A percentile compares a stretch with the other conserved stretches of the same genome.
Conservation (phyloP, 2,888 invertebrate genomes). For the Eilema griseolum region DNA sequence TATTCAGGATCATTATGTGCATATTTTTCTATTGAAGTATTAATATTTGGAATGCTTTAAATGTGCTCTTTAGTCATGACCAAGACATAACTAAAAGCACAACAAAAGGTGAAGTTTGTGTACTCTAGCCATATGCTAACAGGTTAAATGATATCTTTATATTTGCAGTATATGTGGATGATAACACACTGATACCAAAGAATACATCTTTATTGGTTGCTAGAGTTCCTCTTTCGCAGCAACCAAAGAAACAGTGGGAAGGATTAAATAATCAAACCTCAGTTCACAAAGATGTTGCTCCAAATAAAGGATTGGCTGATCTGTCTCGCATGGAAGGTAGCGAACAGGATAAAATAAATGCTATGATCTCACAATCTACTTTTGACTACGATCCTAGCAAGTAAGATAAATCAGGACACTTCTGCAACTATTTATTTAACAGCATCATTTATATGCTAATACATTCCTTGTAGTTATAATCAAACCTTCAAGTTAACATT, state of each 20-base stretch:
- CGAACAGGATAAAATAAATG: constrained; percentile 98
- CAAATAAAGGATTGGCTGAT: constrained; percentile 91
- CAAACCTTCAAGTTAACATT: background rate
- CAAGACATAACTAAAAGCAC: background rate
- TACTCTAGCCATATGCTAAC: too few species aligned
- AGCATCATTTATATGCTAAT: background rate
- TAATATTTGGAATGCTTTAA: background rate
- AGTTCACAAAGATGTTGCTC: constrained; percentile 80
- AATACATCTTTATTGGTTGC: constrained; percentile 98
- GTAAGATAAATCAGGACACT: constrained; percentile 86
- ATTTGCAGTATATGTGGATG: constrained; percentile 94
- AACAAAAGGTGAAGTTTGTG: too few species aligned
- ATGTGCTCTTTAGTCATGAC: background rate
- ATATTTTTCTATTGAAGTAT: background rate
- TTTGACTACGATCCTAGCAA: constrained; percentile 99
- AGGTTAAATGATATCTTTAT: constrained; percentile 1
- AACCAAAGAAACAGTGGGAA: constrained; percentile 93
- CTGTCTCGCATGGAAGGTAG: constrained; percentile 96
- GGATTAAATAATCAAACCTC: constrained; percentile 80
- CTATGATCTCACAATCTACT: constrained; percentile 99
- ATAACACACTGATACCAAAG: constrained; percentile 96
- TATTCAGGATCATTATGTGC: background rate
- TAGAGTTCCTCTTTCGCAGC: constrained; percentile 94
- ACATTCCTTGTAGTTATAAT: background rate
- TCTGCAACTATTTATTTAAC: background rate